phyloP scores from a whole-genome alignment of 2,113 vertebrate genomes.

The Eurystomus gularis region DNA sequence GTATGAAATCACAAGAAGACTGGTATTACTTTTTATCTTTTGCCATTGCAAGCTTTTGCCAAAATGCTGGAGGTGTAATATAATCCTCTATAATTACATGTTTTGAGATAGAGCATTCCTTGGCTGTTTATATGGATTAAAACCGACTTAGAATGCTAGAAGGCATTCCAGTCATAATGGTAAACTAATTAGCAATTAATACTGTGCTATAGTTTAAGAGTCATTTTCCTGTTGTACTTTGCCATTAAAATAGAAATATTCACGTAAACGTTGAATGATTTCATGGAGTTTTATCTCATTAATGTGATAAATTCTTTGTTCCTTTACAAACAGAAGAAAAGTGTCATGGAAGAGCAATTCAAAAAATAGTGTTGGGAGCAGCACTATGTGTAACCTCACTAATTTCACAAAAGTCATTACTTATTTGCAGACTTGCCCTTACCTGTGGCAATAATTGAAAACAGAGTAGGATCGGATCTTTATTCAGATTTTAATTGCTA shows the following conservation, averaged over 20 bases:
- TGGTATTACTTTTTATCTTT: slow-evolving; percentile 65
- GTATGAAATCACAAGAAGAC: slow-evolving; percentile 48
- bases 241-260: neutral
- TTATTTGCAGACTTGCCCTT: neutral
- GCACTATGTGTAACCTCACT: neutral
- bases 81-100: slow-evolving; percentile 71
- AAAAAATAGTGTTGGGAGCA: neutral
- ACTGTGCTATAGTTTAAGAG: neutral
- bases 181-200: slow-evolving; percentile 71
- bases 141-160: slow-evolving; percentile 59
- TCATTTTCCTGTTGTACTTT: slow-evolving; percentile 29
- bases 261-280: neutral
- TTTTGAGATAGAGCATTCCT: slow-evolving; percentile 70
- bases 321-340: neutral
- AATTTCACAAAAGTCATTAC: neutral
- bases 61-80: slow-evolving; percentile 65
- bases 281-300: neutral
- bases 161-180: slow-evolving; percentile 50
- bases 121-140: slow-evolving; percentile 65
- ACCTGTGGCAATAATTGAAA: neutral
- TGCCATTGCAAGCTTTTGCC: slow-evolving; percentile 39
- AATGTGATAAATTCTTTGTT: neutral
- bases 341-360: neutral
- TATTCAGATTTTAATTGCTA: neutral
- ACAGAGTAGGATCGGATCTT: neutral